Conservation (phyloP, 2,888 invertebrate species). For the Brassicogethes aeneus region DNA sequence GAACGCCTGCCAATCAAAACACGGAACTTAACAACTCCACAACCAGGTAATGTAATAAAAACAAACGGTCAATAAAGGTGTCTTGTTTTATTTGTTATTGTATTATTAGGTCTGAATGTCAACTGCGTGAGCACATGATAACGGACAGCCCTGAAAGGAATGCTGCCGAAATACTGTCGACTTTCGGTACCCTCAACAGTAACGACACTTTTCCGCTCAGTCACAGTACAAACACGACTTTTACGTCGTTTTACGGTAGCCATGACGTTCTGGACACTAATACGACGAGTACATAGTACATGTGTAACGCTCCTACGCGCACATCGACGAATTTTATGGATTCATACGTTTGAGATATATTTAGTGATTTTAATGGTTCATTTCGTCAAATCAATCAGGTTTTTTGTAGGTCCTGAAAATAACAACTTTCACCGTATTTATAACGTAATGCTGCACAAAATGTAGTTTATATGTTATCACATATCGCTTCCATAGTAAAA, state of each 20-base stretch:
- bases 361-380: too few species aligned
- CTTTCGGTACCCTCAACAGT: constrained; percentile 41
- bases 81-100: too few species aligned
- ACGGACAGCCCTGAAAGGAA: constrained; percentile 35
- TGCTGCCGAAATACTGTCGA: constrained; percentile 39
- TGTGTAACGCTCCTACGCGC: too few species aligned
- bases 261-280: constrained; percentile 35
- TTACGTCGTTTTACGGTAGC: constrained; percentile 47
- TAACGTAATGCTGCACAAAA: too few species aligned
- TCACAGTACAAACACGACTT: constrained; percentile 47
- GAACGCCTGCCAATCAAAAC: constrained; percentile 26
- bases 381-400: too few species aligned
- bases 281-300: constrained; percentile 26
- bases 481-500: too few species aligned
- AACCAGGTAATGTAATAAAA: constrained; percentile 22
- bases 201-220: constrained; percentile 43
- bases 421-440: too few species aligned
- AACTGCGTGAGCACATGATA: constrained; percentile 35
- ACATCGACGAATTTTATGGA: too few species aligned
- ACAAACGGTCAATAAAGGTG: too few species aligned
- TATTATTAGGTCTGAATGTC: constrained; percentile 31
- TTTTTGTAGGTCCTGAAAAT: too few species aligned
- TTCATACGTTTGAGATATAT: too few species aligned
- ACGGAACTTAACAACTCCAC: constrained; percentile 33
- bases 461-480: too few species aligned